A percentile compares a stretch with the other conserved stretches of the same genome.
Evolutionary conservation across 2,113 vertebrate genomes (phyloP).

Genomic region (Pachypanchax playfairii): DNA sequence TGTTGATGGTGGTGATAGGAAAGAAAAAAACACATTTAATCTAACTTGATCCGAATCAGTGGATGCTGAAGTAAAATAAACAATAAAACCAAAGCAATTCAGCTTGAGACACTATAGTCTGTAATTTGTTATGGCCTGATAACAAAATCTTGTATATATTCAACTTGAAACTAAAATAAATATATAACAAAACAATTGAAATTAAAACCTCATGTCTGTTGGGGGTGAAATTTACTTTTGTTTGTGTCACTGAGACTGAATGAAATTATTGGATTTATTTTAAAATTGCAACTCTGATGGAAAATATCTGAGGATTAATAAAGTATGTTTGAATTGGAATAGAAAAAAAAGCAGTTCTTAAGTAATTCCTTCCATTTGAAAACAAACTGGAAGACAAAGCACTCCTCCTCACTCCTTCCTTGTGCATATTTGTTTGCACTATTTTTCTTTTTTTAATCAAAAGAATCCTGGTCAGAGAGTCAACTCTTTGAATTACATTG

Average conservation of each 20-base stretch:
- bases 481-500: slow-evolving; percentile 25
- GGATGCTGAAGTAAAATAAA: slow-evolving; percentile 6
- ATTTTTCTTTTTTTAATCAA: slow-evolving; percentile 26
- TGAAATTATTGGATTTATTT: slow-evolving; percentile 24
- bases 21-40: slow-evolving; percentile 25
- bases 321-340: no score
- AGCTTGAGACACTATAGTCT: not conserved
- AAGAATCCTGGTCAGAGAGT: slow-evolving; percentile 8
- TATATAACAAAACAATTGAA: slow-evolving; percentile 21
- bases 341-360: slow-evolving; percentile 12
- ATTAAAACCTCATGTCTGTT: slow-evolving; percentile 26
- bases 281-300: not conserved
- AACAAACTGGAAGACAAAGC: slow-evolving; percentile 19
- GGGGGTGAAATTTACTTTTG: not conserved
- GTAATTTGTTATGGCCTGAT: slow-evolving; percentile 21
- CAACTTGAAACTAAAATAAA: slow-evolving; percentile 7
- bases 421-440: slow-evolving; percentile 34
- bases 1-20: not conserved
- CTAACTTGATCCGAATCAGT: slow-evolving; percentile 31
- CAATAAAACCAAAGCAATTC: not conserved
- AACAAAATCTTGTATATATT: slow-evolving; percentile 3
- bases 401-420: not conserved
- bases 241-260: not conserved
- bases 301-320: no score
- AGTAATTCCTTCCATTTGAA: slow-evolving; percentile 22